Evolutionary conservation across 1,140 invertebrate genomes (phyloP).

Genomic region (Helicoverpa armigera): DNA sequence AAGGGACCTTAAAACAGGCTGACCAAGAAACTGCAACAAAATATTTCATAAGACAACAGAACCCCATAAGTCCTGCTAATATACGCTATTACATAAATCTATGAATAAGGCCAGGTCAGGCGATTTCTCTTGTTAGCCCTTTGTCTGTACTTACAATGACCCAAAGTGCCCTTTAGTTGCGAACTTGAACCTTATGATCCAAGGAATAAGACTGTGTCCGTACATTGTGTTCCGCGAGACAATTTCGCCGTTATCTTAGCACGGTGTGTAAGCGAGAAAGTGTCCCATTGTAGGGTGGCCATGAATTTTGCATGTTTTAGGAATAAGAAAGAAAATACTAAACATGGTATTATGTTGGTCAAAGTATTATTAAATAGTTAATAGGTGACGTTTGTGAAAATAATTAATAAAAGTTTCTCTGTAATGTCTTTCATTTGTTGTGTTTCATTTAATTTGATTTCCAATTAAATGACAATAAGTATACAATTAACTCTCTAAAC

Average conservation of each 20-base stretch:
- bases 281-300: conserved; percentile 69
- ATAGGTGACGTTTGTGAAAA: too few species aligned
- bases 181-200: conserved; percentile 59
- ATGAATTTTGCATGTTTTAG: conserved; percentile 22
- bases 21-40: neutral
- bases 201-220: conserved; percentile 56
- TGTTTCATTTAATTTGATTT: too few species aligned
- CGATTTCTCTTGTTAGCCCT: conserved; percentile 64
- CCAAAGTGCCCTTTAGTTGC: conserved; percentile 38
- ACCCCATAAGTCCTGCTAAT: conserved; percentile 48
- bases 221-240: conserved; percentile 52
- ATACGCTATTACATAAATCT: conserved; percentile 58
- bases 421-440: too few species aligned
- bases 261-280: conserved; percentile 71
- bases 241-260: conserved; percentile 62
- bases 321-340: neutral
- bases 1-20: neutral
- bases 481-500: too few species aligned
- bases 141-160: conserved; percentile 50
- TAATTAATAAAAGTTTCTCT: too few species aligned
- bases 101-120: conserved; percentile 53
- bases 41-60: conserved; percentile 38
- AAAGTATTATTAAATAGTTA: too few species aligned
- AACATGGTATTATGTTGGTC: too few species aligned
- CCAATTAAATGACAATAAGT: too few species aligned